Evolutionary conservation across 2,797 vertebrate genomes (phyloP).

Genomic region (Myotis daubentonii): DNA sequence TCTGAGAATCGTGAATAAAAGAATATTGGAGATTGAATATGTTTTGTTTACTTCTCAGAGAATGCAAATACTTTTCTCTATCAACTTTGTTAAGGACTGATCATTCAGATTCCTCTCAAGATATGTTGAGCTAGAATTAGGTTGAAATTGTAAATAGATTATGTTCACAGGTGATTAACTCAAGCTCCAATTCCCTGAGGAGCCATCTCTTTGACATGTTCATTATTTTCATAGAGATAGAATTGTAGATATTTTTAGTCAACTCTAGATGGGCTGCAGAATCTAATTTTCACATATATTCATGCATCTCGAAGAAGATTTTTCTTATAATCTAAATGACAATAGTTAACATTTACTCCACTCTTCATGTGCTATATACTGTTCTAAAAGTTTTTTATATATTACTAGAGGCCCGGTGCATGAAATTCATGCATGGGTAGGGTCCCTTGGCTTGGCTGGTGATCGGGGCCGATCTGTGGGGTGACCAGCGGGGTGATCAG

Average conservation of each 20-base stretch:
- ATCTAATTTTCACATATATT: background rate
- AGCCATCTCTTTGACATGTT: background rate
- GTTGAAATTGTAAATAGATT: background rate
- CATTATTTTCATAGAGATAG: background rate
- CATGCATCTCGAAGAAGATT: background rate
- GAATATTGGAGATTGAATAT: background rate
- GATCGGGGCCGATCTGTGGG: no score
- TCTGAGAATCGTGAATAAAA: background rate
- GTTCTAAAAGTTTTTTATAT: background rate
- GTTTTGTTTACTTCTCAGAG: background rate
- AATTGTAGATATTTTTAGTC: background rate
- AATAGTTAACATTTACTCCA: background rate
- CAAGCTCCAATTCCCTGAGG: background rate
- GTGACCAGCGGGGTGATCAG: no score
- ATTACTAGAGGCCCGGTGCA: background rate
- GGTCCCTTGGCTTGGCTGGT: no score
- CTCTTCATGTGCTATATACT: background rate
- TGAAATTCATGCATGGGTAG: no score
- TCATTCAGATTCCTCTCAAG: background rate
- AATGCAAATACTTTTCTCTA: background rate
- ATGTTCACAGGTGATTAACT: slow-evolving; percentile 41
- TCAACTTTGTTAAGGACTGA: background rate
- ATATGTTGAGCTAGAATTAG: background rate
- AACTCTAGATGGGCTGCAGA: background rate
- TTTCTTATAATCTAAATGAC: background rate